Evolutionary conservation across 2,797 vertebrate genomes (phyloP).

Genomic region (Monodelphis domestica): DNA sequence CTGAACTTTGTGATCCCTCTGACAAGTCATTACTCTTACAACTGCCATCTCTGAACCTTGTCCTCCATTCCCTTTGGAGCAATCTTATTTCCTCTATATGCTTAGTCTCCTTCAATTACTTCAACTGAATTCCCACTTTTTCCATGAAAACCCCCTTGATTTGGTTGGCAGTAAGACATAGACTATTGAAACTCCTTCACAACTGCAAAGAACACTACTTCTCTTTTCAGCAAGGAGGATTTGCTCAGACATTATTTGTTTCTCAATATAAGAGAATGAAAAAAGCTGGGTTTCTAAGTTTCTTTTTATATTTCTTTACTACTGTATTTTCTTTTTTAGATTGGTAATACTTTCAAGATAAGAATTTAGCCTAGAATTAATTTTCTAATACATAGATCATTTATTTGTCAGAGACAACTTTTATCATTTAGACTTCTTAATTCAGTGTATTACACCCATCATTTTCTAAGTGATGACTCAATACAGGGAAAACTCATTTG

Average conservation of each 20-base stretch:
- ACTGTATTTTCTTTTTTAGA: not conserved
- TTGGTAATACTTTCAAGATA: not conserved
- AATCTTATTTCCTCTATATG: not conserved
- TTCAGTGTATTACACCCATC: not conserved
- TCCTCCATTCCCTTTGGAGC: not conserved
- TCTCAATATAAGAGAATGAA: not conserved
- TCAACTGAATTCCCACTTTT: not conserved
- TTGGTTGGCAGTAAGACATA: not conserved
- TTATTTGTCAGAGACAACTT: not conserved
- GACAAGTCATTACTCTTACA: not conserved
- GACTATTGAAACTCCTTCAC: not conserved
- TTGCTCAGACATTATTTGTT: not conserved
- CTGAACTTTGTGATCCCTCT: not conserved
- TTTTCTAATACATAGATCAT: not conserved
- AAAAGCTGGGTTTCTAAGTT: not conserved
- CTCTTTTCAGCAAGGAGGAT: not conserved
- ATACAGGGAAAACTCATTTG: too few species aligned
- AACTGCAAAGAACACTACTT: not conserved
- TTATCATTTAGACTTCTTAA: not conserved
- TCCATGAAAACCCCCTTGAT: not conserved
- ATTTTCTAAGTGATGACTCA: not conserved
- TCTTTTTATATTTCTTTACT: not conserved
- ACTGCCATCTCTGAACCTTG: not conserved
- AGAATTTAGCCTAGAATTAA: not conserved
- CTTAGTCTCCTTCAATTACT: not conserved